Percentiles rank a stretch among this genome's conserved stretches.
Evolutionary conservation across 1,140 invertebrate species (phyloP).

Genomic region (Drosophila kurseongensis): DNA sequence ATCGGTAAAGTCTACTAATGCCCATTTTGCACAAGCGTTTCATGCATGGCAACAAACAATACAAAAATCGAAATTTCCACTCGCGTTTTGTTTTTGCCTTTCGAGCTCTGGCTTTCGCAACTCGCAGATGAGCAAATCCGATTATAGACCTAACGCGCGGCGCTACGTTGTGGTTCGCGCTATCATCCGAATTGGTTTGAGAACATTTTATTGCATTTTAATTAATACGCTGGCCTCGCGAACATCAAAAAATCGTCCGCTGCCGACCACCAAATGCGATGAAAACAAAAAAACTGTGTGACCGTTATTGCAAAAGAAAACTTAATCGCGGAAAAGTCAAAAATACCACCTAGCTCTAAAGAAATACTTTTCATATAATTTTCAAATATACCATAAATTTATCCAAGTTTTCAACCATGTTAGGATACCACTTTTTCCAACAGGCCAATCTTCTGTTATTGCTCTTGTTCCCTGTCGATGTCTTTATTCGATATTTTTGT

Average conservation of each 20-base stretch:
- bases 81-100: constrained; percentile 29
- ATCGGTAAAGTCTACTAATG: not conserved
- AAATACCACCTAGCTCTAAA: no score
- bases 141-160: constrained; percentile 5
- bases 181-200: constrained; percentile 4
- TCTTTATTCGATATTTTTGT: no score
- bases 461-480: no score
- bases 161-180: constrained; percentile 20
- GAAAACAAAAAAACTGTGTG: constrained; percentile 12
- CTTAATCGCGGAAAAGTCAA: no score
- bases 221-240: constrained; percentile 6
- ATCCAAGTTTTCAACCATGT: no score
- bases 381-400: no score
- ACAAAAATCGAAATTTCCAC: constrained; percentile 78
- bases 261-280: constrained; percentile 13
- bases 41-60: constrained; percentile 26
- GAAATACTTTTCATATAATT: no score
- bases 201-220: constrained; percentile 38
- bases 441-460: no score
- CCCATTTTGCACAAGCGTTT: constrained; percentile 28
- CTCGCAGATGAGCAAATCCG: constrained; percentile 14
- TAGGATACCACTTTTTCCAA: no score
- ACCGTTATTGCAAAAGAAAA: not conserved
- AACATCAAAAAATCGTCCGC: constrained; percentile 7
- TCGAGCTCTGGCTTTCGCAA: constrained; percentile 9